Conservation (phyloP, 2,113 vertebrate species). For the Cisticola juncidis region DNA sequence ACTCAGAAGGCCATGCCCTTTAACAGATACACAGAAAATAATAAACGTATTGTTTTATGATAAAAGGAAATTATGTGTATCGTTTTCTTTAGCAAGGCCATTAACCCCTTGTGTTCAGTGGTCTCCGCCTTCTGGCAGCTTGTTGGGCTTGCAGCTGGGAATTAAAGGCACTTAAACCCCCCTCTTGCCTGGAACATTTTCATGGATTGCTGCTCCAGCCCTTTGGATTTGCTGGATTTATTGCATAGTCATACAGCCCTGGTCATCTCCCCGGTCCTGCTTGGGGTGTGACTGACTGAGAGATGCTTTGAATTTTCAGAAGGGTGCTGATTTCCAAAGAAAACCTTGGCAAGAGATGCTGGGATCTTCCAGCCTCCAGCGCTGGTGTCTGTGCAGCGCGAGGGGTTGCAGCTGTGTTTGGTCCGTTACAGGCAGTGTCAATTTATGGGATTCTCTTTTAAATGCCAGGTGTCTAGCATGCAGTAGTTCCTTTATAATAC, state of each 20-base stretch:
- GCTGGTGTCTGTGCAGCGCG: not conserved
- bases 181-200: constrained; percentile 43
- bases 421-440: not conserved
- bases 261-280: not conserved
- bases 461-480: constrained; percentile 1
- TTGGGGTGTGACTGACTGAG: not conserved
- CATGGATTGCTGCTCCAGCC: constrained; percentile 36
- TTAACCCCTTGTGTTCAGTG: constrained; percentile 68
- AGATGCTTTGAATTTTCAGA: not conserved
- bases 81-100: constrained; percentile 35
- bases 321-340: not conserved
- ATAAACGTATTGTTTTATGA: constrained; percentile 87
- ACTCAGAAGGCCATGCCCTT: constrained; percentile 89
- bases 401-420: not conserved
- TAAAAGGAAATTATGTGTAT: constrained; percentile 77
- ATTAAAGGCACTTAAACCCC: constrained; percentile 24
- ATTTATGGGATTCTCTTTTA: not conserved
- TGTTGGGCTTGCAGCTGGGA: constrained; percentile 39
- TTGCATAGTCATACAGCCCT: not conserved
- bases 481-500: constrained; percentile 9
- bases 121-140: constrained; percentile 44
- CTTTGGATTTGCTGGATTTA: constrained; percentile 47
- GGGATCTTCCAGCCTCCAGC: not conserved
- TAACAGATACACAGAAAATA: constrained; percentile 86
- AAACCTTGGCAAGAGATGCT: not conserved